A percentile compares a stretch with the other conserved stretches of the same genome.
phyloP scores from a whole-genome alignment of 2,888 invertebrate genomes.

The Hydraecia micacea region DNA sequence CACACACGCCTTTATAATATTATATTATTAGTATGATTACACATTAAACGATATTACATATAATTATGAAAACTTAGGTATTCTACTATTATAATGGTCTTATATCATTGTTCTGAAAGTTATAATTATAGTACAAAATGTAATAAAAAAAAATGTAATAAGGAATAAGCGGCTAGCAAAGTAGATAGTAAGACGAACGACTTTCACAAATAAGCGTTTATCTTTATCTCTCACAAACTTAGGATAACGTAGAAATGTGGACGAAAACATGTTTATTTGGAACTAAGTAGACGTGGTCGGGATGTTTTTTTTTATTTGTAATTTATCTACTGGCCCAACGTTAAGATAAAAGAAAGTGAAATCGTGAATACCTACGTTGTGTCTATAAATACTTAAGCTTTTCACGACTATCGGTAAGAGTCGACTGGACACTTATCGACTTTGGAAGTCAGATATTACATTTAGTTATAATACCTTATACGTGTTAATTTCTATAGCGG shows the following conservation, averaged over 20 bases:
- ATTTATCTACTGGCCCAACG: conserved; percentile 24
- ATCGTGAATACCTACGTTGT: neutral
- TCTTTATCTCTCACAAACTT: conserved; percentile 64
- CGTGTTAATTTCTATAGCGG: neutral
- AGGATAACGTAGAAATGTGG: conserved; percentile 56
- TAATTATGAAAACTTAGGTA: neutral
- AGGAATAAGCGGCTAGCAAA: conserved; percentile 45
- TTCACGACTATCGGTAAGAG: neutral
- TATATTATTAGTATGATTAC: too few species aligned
- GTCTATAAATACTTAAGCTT: neutral
- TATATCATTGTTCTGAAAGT: conserved; percentile 15
- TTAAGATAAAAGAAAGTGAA: conserved; percentile 2
- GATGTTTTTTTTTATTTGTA: conserved; percentile 40
- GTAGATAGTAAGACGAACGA: conserved; percentile 53
- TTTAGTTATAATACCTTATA: neutral
- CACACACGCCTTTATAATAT: too few species aligned
- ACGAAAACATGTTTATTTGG: conserved; percentile 68
- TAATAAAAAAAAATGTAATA: too few species aligned
- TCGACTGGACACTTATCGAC: too few species aligned
- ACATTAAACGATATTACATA: neutral
- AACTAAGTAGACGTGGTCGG: conserved; percentile 39
- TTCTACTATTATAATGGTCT: neutral
- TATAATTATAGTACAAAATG: conserved; percentile 30
- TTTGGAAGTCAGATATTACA: neutral
- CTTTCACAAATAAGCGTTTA: conserved; percentile 65